Evolutionary conservation across 2,888 invertebrate genomes (phyloP).

Genomic region (Sturmia bella): DNA sequence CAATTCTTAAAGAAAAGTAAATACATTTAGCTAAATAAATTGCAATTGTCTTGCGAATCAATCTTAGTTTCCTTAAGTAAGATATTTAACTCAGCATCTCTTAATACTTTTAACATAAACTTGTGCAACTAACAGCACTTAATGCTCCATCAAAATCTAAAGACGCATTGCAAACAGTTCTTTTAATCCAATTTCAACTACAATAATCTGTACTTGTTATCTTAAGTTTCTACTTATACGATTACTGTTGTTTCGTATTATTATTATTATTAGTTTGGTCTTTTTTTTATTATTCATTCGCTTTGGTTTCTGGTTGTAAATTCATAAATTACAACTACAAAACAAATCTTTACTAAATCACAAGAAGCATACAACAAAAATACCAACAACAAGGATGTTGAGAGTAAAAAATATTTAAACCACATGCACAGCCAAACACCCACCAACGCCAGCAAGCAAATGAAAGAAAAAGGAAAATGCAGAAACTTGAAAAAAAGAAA

Average conservation of each 20-base stretch:
- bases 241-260: conserved; percentile 58
- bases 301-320: conserved; percentile 54
- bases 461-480: not conserved
- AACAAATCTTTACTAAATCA: conserved; percentile 56
- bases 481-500: conserved; percentile 22
- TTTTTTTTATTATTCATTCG: conserved; percentile 20
- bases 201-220: conserved; percentile 55
- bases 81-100: not conserved
- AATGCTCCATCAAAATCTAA: conserved; percentile 31
- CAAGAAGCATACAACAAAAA: conserved; percentile 37
- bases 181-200: conserved; percentile 50
- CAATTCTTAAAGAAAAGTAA: too few species aligned
- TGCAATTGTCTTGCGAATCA: conserved; percentile 7
- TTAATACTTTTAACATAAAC: conserved; percentile 15
- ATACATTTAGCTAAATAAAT: not conserved
- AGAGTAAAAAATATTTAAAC: conserved; percentile 9
- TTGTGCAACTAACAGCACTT: conserved; percentile 19
- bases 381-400: conserved; percentile 21
- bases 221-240: conserved; percentile 63
- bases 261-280: not conserved
- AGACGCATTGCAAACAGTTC: conserved; percentile 19
- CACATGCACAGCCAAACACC: conserved; percentile 36
- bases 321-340: conserved; percentile 62
- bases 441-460: conserved; percentile 32
- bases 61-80: not conserved